Conservation (phyloP, 1,140 invertebrate species). For the Drosophila insularis region DNA sequence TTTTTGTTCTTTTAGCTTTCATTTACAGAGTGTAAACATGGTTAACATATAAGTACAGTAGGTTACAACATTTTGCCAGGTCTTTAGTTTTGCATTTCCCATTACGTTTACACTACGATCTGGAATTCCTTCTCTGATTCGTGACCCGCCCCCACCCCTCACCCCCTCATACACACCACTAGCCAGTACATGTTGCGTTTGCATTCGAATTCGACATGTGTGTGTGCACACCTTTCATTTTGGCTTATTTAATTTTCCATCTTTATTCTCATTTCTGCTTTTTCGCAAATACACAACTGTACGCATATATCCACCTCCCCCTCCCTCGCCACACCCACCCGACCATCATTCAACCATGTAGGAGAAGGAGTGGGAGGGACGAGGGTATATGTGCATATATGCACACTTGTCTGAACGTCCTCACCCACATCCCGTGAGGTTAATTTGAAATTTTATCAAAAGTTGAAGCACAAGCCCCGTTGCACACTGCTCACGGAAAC, state of each 20-base stretch:
- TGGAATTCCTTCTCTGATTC: constrained; percentile 15
- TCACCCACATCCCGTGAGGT: constrained; percentile 29
- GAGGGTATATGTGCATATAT: not conserved
- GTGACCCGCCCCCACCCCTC: not conserved
- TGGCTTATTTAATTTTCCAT: constrained; percentile 28
- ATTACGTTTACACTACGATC: constrained; percentile 15
- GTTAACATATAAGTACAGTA: not conserved
- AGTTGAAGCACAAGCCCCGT: constrained; percentile 19
- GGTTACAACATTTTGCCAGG: constrained; percentile 1
- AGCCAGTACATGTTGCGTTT: constrained; percentile 2
- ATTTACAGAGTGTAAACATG: not conserved
- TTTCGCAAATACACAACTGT: constrained; percentile 18
- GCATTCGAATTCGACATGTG: constrained; percentile 20
- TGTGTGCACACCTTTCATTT: constrained; percentile 23
- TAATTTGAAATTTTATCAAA: constrained; percentile 34
- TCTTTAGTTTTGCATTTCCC: constrained; percentile 20
- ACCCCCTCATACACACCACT: not conserved
- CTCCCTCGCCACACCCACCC: not conserved
- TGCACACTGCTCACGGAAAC: constrained; percentile 10
- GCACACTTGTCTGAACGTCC: constrained; percentile 6
- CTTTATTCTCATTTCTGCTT: constrained; percentile 20
- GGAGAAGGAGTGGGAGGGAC: not conserved
- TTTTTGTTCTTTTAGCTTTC: too few relatives aligned
- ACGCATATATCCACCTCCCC: too few relatives aligned
- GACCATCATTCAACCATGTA: not conserved